Evolutionary conservation across 2,888 invertebrate genomes (phyloP), one percentile per base, ranked within the genome.

Genomic region (Catocala fraxini): DNA sequence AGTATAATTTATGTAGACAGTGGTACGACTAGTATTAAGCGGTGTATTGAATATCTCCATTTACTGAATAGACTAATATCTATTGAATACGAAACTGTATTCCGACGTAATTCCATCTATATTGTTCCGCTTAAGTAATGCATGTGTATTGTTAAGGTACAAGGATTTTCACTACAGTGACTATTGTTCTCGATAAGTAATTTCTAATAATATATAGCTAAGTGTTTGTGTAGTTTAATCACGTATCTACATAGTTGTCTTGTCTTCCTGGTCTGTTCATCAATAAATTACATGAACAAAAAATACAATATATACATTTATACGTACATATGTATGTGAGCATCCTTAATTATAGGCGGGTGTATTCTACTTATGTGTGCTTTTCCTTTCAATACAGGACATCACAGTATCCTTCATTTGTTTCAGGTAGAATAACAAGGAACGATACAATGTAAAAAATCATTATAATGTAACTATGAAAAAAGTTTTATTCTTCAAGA

Each of bases 381-480:
- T 57, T 63, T 52, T 67, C 35, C 9, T 7, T 7, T 39, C 35
- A 39, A 9, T 39, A 39, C 48, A 49, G 48, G 45, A 63, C 55
- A 42, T 70, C 48, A 63, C 58, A 55, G 15, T 41, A 52, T 13
- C 48, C 49, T 71, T 59, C 54, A 49, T 84, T 87, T 87, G 83
- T 92, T 92, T 65, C 90, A 93, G 92, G 77, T 83, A 71, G 67
- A 71, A 73, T 71, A 73, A 78, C 73, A 79, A 79, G 79, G 74
- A 74, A 79, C 73, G 75, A 81, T 83, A 81, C 80, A 83, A 88
- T 88, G 86, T 86, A 80, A 72, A 84, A 79, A 75, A 81, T 72
- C 81, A 87, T 85, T 84, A 93, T 87, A 86, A 92, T 93, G 93
- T 90, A 92, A 93, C 86, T 93, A 93, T 94, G 94, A 91, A 88